Base-by-base conservation (phyloP, 2,888 invertebrate species). In the Hyppa rectilinea region DNA sequence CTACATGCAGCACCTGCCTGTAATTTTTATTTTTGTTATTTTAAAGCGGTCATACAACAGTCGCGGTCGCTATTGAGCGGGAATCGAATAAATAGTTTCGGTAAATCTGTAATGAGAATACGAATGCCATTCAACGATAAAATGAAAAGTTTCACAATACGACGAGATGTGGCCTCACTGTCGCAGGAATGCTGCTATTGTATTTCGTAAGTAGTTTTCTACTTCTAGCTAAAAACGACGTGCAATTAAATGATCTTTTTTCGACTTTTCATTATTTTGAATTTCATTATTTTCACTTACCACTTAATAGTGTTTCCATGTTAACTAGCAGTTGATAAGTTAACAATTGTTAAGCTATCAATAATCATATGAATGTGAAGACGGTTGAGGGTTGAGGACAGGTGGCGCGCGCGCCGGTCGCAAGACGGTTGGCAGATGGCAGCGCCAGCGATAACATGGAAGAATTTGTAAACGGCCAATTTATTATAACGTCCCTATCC, bases 361-460 rank as follows among this genome's bases (percentile, higher is more conserved):
- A 75, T 75, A 67, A 61, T 45, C 43, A 70, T 67, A 63, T 80
- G 80, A 71, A 71, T 58, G 80, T 79, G 73, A 76, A 77, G 81
- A 71, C 83, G 75, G 81, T 69, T 64, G 71, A 71, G 77, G 74
- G 82, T 72, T 68, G 70, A 52, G 43, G 75, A 79, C 84, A 81
- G 84, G 84, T 82, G 83, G 71, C 75, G 78, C 68, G 76, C 65
- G 70, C 72, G 81, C 66, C 71, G 26, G 34, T 68, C 65, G 58
- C 70, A 72, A 79, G 77, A 55, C 82, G 81, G 84, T 84, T 79
- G 70, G 81, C 85, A 81, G 84, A 78, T 81, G 85, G 71, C 71
- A 69, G 47, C 59, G 49, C 59, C 63, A 65, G 61, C 83, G 71
- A 81, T 69, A 73, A 68, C 80, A 81, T 75, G 75, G 45, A 74